A percentile compares a stretch with the other conserved stretches of the same genome.
Evolutionary conservation across 2,797 vertebrate species (phyloP).

Genomic region (Alcedo atthis): DNA sequence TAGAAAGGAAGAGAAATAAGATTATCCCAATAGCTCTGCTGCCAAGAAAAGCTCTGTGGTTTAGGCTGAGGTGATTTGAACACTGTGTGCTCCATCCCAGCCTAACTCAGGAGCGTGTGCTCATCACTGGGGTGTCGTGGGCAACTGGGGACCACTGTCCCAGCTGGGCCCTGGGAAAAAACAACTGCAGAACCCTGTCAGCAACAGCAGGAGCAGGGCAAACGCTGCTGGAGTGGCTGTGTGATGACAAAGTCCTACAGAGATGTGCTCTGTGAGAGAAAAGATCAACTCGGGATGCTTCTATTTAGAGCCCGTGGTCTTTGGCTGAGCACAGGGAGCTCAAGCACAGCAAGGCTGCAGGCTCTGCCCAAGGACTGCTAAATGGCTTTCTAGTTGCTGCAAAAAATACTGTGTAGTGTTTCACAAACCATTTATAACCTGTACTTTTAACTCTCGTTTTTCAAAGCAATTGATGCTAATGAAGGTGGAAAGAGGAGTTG

Average conservation of each 20-base stretch:
- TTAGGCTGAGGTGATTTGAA: not conserved
- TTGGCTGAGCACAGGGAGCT: not conserved
- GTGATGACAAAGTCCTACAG: not conserved
- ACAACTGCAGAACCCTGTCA: not conserved
- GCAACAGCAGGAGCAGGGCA: not conserved
- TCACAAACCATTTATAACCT: not conserved
- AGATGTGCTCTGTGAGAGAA: not conserved
- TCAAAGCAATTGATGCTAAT: not conserved
- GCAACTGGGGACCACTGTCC: not conserved
- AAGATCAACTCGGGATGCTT: not conserved
- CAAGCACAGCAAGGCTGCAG: not conserved
- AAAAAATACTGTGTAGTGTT: not conserved
- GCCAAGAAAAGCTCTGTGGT: not conserved
- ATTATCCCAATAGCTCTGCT: fast-evolving
- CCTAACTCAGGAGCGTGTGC: no score
- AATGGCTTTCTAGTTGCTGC: not conserved
- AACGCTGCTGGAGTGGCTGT: not conserved
- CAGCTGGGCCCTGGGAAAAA: fast-evolving
- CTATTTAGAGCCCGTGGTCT: not conserved
- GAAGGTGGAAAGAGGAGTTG: not conserved
- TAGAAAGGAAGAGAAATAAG: not conserved
- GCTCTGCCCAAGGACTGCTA: not conserved
- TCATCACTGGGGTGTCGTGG: not conserved
- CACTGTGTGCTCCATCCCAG: not conserved
- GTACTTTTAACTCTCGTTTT: not conserved